Conservation (phyloP, 2,113 vertebrate species). For the Cinclus mexicanus region DNA sequence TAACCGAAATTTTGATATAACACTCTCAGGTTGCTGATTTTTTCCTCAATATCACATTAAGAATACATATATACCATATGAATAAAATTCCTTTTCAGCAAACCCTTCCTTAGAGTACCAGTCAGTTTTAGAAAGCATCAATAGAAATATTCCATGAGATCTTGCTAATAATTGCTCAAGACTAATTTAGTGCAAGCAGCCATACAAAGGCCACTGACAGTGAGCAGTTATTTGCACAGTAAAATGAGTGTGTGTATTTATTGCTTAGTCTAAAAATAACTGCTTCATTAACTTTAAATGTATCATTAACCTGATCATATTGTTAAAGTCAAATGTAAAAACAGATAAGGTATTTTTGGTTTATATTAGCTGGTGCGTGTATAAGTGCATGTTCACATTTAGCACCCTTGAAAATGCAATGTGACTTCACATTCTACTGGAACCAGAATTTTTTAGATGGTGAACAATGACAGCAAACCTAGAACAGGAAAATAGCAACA, state of each 20-base stretch:
- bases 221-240: background rate
- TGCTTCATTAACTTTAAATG: conserved; percentile 37
- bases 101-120: background rate
- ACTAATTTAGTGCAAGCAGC: conserved; percentile 10
- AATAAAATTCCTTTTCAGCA: background rate
- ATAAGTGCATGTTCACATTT: background rate
- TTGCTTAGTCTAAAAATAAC: conserved; percentile 52
- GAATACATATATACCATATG: background rate
- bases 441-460: background rate
- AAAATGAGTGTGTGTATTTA: background rate
- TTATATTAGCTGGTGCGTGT: background rate
- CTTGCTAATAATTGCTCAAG: background rate
- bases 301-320: conserved; percentile 28
- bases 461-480: background rate
- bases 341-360: background rate
- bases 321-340: conserved; percentile 36
- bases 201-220: background rate
- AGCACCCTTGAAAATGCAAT: background rate
- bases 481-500: background rate
- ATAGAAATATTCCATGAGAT: background rate
- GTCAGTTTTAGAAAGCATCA: background rate
- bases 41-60: background rate
- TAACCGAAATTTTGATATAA: background rate
- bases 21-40: background rate
- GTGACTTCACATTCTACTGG: background rate